Base-by-base conservation (phyloP, 37 sponge, comb jelly and placozoan species). In the Mnemiopsis leidyi region DNA sequence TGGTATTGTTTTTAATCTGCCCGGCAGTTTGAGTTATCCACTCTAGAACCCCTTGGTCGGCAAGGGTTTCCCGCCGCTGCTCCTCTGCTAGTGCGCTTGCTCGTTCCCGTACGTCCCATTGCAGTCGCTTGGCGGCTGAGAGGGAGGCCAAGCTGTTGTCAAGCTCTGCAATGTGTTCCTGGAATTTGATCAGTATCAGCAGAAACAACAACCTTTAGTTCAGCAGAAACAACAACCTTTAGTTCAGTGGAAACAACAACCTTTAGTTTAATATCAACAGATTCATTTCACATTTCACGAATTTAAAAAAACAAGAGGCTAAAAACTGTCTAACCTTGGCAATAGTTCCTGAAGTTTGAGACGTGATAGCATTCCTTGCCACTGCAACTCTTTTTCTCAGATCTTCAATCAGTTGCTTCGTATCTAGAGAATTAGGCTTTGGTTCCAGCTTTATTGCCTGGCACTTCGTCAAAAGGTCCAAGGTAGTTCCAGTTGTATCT, bases 121-220 rank as follows among this genome's bases (percentile, higher is more conserved):
- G 82, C 1, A 79, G 36, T 23, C 37, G 36, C 82, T 79, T 79
- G 33, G 36, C 82, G 38, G 82, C 82, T 2, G 36, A 36, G 20
- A 79, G 36, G 21, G 82, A 23, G 23, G 37, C 3, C 36, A 79
- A 5, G 7, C 82, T 35, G 38, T 29, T 79, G 31, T 79, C 82
- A 7, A 79, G 82, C 37, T 79, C 82, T 35, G 36, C 33, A 23
- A 79, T 32, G 82, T 79, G 36, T 21, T 79, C 82, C 82, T 79
- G 73, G 29, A 21, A 69, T 69, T 5, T 18, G 61, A 48, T 48
- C 13, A n/a, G n/a, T n/a, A n/a, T n/a, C n/a, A n/a, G n/a, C n/a
- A n/a, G n/a, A n/a, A n/a, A n/a, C n/a, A n/a, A n/a, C n/a, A n/a
- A n/a, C n/a, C n/a, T n/a, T n/a, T n/a, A n/a, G n/a, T n/a, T n/a